Evolutionary conservation across 1,140 invertebrate species (phyloP), one percentile per base, ranked within the genome.

Genomic region (Tetraneura akinire): DNA sequence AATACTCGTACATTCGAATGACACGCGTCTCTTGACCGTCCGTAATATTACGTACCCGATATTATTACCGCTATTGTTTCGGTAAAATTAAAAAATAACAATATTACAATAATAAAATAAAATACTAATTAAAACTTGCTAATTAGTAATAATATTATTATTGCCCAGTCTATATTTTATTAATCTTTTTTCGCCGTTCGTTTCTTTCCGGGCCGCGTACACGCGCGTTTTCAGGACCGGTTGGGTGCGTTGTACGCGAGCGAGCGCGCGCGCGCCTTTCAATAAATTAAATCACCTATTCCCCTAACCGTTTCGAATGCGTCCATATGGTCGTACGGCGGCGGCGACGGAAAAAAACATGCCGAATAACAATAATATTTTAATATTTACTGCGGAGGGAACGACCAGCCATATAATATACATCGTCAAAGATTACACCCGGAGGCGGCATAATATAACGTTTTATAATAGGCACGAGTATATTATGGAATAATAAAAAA

Each of bases 281-380:
- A 49, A 70, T 70, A 71, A 71, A 49, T 51, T 49, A 51, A 71
- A 51, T 71, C 68, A 29, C 68, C 47, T 51, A 26, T 49, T 47
- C 16, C 26, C 23, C 37, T 68, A 45, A 68, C 64, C 37, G 13
- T 68, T 47, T 47, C 23, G 23, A 51, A 51, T 23, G 45, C 23
- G 47, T 29, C 68, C 68, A 71, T 71, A 71, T 71, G 68, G 68
- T 51, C 45, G 45, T 70, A 49, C 14, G 45, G 23, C 26, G 9
- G 29, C 23, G 23, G 26, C 21, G 23, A 49, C n/a, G 11, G 10
- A 70, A 70, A 49, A 49, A n/a, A 47, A 49, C 16, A 18, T 29
- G 51, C 68, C 68, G 68, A 71, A 71, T 71, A 71, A 71, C 45
- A 71, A 71, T 71, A 71, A 71, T 71, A n/a, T n/a, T n/a, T n/a